phyloP scores from a whole-genome alignment of 2,113 vertebrate species.

The Helogale parvula region DNA sequence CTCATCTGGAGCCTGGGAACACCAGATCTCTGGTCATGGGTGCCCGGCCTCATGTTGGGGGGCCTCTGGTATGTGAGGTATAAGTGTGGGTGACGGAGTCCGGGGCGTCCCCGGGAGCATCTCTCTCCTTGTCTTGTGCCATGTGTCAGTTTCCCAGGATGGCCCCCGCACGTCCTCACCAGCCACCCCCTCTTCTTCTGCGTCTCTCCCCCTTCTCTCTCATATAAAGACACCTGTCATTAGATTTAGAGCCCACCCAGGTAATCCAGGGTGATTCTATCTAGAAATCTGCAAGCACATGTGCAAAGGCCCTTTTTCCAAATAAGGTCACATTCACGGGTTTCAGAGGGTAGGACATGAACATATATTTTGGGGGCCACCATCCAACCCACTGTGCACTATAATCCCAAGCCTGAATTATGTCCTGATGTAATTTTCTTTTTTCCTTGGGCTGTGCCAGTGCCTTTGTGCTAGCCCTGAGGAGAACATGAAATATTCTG shows the following conservation, averaged over 20 bases:
- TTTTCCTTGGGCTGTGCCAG: neutral
- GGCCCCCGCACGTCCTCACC: neutral
- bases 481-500: neutral
- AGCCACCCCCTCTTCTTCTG: rapidly evolving
- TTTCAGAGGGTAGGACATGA: neutral
- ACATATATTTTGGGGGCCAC: neutral
- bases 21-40: rapidly evolving
- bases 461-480: neutral
- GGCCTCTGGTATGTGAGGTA: neutral
- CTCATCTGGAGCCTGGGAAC: neutral
- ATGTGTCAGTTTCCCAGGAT: neutral
- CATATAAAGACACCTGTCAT: neutral
- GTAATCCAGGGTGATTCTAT: neutral
- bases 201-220: neutral
- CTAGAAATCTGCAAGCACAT: neutral
- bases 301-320: neutral
- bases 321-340: neutral
- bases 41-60: neutral
- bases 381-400: rapidly evolving
- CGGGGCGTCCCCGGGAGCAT: neutral
- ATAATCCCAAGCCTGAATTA: neutral
- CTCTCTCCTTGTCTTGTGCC: rapidly evolving
- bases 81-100: neutral
- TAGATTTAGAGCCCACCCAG: no score
- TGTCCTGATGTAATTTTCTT: neutral